Base-by-base conservation (phyloP, 2,888 invertebrate species). In the Drosophila infuscata region DNA sequence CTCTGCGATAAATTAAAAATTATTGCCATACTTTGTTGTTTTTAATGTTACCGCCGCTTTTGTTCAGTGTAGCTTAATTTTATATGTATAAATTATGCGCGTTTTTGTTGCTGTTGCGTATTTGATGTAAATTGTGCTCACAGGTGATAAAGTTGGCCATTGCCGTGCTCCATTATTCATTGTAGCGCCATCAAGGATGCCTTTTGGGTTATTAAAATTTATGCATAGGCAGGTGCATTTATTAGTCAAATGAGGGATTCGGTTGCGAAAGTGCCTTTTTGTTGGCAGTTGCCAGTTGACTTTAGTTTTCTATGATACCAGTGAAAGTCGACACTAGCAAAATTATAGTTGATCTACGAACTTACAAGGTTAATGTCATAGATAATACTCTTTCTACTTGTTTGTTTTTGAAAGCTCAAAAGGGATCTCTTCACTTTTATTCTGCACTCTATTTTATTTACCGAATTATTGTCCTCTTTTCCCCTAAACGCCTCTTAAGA, bases 1-100 rank as follows among this genome's bases (percentile, higher is more conserved):
- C 76, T 88, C 80, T 71, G 76, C 83, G 78, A 89, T 87, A 87
- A 87, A 89, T 89, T 86, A 80, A 83, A 89, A 89, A 87, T 85
- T 84, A 88, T 87, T 85, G 84, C 87, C 61, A 67, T 74, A 80
- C 77, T 77, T 79, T 81, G 68, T 74, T 63, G 64, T 43, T 35
- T 67, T 71, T 71, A 67, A 60, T 75, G 67, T 72, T 63, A 46
- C 68, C 70, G 63, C 61, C 64, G 75, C 78, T 67, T 79, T 83
- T 78, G 76, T 81, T 65, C 79, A 69, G 65, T 65, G 82, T 85
- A 74, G 78, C 83, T 82, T 80, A 78, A 84, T 88, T 80, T 74
- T 70, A 80, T 80, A 59, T 52, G 77, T 64, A 70, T 65, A 74
- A 46, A 43, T 75, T 64, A 60, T 62, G 51, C 51, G 17, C 56